Conservation (phyloP, 2,113 vertebrate species). For the Myotis davidii region DNA sequence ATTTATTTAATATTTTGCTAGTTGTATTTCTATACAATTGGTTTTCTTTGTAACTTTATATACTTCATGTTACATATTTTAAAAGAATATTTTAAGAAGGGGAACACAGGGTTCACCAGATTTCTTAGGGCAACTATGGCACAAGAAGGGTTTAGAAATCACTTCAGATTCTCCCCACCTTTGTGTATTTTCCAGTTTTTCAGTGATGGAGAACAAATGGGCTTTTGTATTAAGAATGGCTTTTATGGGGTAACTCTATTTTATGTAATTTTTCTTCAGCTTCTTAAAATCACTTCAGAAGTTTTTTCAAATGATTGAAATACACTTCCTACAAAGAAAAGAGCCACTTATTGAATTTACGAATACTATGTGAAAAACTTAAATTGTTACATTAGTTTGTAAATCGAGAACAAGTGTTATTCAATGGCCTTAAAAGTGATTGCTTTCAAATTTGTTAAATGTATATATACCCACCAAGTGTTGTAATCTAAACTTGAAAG, state of each 20-base stretch:
- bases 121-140: neutral
- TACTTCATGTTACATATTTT: neutral
- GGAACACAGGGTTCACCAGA: neutral
- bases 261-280: conserved; percentile 29
- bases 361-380: conserved; percentile 26
- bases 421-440: conserved; percentile 23
- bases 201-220: neutral
- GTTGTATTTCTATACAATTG: neutral
- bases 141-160: neutral
- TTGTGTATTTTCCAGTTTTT: neutral
- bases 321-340: neutral
- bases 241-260: conserved; percentile 6
- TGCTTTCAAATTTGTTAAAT: conserved; percentile 7
- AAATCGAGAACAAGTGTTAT: conserved; percentile 29
- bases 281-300: conserved; percentile 15
- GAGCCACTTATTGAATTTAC: conserved; percentile 42
- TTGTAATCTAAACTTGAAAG: conserved; percentile 22
- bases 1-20: neutral
- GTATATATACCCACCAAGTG: neutral
- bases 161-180: neutral
- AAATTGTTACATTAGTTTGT: neutral
- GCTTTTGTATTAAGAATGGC: neutral
- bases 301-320: conserved; percentile 42
- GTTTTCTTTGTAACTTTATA: neutral
- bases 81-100: neutral